Evolutionary conservation across 2,797 vertebrate species (phyloP), one percentile per base, ranked within the genome.

Genomic region (Tarsius wallacei): DNA sequence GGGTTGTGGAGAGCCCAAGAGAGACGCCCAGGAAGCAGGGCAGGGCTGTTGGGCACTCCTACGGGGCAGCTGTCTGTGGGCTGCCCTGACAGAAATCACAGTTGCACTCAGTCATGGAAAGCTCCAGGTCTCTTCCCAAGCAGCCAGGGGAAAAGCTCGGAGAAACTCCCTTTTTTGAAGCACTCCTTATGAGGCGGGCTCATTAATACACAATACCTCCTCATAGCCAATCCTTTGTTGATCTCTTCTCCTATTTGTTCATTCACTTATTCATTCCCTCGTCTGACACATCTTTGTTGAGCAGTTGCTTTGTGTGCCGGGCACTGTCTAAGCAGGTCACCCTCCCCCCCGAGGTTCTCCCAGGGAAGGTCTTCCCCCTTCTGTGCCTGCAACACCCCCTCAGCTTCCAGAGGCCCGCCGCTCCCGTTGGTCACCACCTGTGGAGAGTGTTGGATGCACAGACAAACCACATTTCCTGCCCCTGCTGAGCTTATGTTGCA

Each of bases 321-420:
- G 13, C 15, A 4, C 13, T 11, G 1, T 49, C 49, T 49, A 33
- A n/a, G 55, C 2, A 1, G 1, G 42, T 51, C 53, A 10, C 11
- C 21, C 77, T 28, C 36, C 55, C 36, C 55, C n/a, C 68, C 3
- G 51, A 47, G 33, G 24, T 53, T 14, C 26, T 31, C 22, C 4
- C 0, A 3, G 6, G 21, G 71, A 49, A 26, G 0, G 21, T 10
- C 15, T 24, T 0, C 1, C n/a, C 36, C 24, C 22, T 77, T 51
- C 74, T 31, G 6, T 0, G 17, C 36, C 76, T 13, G 7, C 47
- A 42, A 8, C 3, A 4, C 12, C 5, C 2, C n/a, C 10, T 36
- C 24, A 2, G 66, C 21, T 10, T 22, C 76, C 7, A 0, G 21
- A 36, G 31, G 33, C 3, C 66, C 15, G 7, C 47, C 16, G 26